Base-by-base conservation (phyloP, 2,113 vertebrate genomes). In the Tyrannus savana region DNA sequence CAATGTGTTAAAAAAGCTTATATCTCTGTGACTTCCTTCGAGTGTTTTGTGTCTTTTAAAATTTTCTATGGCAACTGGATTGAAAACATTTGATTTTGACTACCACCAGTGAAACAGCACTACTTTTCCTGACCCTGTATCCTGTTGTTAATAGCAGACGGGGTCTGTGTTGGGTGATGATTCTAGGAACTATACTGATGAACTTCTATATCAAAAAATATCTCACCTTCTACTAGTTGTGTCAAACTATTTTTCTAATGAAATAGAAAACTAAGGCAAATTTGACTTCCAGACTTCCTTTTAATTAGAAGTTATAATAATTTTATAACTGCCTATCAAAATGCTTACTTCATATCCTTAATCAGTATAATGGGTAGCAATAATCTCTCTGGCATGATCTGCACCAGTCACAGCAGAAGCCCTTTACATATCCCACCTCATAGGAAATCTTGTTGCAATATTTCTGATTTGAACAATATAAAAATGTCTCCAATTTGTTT, bases 401-500 rank as follows among this genome's bases (percentile, higher is more conserved):
- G 52, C 55, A 93, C 56, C 5, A 60, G 95, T 97, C 97, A 96
- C 72, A 78, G 85, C 16, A 31, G 84, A 98, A 97, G 79, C 82
- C 89, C 94, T 97, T 97, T 93, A 93, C 93, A 96, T 92, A 91
- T 96, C 84, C 83, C 93, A 56, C 89, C 96, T 93, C 95, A 75
- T 39, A 94, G 76, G 49, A 87, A 87, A 31, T 21, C 68, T 77
- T 75, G 68, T 76, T 80, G 89, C 7, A 71, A 93, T 89, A 95
- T 77, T 95, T 96, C 96, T 75, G 84, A 96, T 98, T 97, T 97
- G 97, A 97, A 97, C 89, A 96, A 72, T 95, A 96, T 84, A 97
- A 96, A 96, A 98, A 98, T 97, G 97, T 94, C 93, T 96, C 96
- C 93, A 95, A 91, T 98, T 97, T 97, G 96, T 96, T 98, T 97